Evolutionary conservation across 2,113 vertebrate genomes (phyloP).

Genomic region (Zeus faber): DNA sequence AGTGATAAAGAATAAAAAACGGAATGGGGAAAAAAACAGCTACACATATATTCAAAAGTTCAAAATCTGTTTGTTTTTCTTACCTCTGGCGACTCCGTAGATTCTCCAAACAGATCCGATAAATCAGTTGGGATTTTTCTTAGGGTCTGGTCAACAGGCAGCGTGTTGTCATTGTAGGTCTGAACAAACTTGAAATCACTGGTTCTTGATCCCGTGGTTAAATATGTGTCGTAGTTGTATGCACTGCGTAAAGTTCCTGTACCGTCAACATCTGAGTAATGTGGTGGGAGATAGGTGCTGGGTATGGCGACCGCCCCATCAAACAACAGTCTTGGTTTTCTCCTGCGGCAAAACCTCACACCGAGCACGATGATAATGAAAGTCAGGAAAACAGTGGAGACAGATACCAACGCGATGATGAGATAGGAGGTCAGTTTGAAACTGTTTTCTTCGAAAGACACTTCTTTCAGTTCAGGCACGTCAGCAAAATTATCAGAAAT

Average conservation of each 20-base stretch:
- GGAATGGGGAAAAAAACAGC: too few relatives aligned
- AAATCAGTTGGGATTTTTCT: slow-evolving; percentile 27
- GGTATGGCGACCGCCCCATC: slow-evolving; percentile 37
- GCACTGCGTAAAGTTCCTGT: slow-evolving; percentile 35
- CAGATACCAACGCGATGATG: slow-evolving; percentile 44
- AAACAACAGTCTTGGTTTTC: slow-evolving; percentile 42
- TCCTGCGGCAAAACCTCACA: slow-evolving; percentile 32
- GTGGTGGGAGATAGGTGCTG: slow-evolving; percentile 32
- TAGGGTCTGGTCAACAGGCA: slow-evolving; percentile 41
- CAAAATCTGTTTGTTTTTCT: too few relatives aligned
- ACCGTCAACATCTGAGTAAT: slow-evolving; percentile 38
- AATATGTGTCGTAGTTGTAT: slow-evolving; percentile 36
- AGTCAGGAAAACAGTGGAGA: slow-evolving; percentile 42
- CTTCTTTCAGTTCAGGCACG: slow-evolving; percentile 44
- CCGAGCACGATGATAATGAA: slow-evolving; percentile 39
- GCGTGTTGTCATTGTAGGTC: slow-evolving; percentile 56
- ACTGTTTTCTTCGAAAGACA: slow-evolving; percentile 28
- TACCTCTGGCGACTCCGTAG: slow-evolving; percentile 4
- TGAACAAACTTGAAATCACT: slow-evolving; percentile 62
- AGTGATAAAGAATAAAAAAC: too few relatives aligned
- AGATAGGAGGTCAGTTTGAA: slow-evolving; percentile 37
- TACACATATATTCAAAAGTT: too few relatives aligned
- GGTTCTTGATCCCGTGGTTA: slow-evolving; percentile 33
- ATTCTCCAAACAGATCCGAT: slow-evolving; percentile 14
- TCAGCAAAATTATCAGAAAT: slow-evolving; percentile 45